These are phyloP conservation scores for Acinonyx jubatus DNA, from an alignment of 2,113 vertebrate genomes.

Conservation along the genomic window DNA sequence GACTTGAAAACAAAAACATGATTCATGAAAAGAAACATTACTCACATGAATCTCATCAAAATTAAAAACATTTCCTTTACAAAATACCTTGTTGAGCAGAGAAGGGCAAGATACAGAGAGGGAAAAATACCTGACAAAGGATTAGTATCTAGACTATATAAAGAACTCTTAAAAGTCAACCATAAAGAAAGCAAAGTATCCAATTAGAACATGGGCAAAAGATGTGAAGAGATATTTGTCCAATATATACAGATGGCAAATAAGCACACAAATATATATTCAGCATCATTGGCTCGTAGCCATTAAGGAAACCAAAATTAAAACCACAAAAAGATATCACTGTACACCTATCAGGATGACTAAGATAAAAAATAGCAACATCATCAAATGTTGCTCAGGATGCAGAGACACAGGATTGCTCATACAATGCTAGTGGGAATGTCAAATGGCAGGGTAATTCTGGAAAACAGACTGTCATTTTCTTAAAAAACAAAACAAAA, in stretches of 20 bases:
- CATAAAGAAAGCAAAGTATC: neutral
- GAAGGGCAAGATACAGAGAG: neutral
- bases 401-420: neutral
- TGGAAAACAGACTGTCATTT: neutral
- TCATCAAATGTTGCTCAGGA: neutral
- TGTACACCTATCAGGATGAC: neutral
- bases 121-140: neutral
- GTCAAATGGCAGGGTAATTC: neutral
- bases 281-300: neutral
- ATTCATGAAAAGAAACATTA: neutral
- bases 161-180: neutral
- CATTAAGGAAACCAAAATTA: conserved; percentile 5
- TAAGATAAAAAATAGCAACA: neutral
- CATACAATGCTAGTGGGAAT: neutral
- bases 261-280: neutral
- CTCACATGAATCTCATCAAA: neutral
- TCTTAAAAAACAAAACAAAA: neutral
- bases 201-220: neutral
- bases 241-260: neutral
- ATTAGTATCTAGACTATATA: neutral
- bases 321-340: neutral
- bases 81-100: neutral
- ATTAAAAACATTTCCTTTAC: neutral
- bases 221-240: neutral
- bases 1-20: neutral